These are phyloP conservation scores for Notolepis coatsorum DNA, from an alignment of 2,797 vertebrate species.

Conservation along the genomic window DNA sequence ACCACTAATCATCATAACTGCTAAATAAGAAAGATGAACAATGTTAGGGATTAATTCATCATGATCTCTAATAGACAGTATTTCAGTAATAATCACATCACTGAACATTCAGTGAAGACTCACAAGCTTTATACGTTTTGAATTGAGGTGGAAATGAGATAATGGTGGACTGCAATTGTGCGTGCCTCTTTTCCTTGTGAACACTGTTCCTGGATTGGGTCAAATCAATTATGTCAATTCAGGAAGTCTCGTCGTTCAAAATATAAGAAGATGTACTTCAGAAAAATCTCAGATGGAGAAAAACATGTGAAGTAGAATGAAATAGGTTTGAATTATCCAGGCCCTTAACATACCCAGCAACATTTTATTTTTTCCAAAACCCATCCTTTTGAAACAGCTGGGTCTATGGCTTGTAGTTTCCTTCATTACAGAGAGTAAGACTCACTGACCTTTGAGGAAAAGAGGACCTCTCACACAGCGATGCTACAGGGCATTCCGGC, in stretches of 20 bases:
- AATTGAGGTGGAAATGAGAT: constrained; percentile 64
- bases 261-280: constrained; percentile 71
- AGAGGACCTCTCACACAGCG: constrained; percentile 24
- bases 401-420: constrained; percentile 42
- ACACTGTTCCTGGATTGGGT: constrained; percentile 64
- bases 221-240: constrained; percentile 75
- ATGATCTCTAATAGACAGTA: constrained; percentile 48
- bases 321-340: constrained; percentile 73
- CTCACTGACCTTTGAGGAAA: constrained; percentile 36
- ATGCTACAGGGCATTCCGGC: background rate
- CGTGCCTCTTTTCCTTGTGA: constrained; percentile 53
- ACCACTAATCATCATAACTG: constrained; percentile 40
- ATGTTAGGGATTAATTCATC: constrained; percentile 38
- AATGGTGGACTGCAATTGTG: constrained; percentile 65
- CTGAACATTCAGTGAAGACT: constrained; percentile 45
- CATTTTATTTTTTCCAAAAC: constrained; percentile 43
- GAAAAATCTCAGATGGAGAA: constrained; percentile 43
- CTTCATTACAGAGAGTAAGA: constrained; percentile 35
- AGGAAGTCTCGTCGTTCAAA: constrained; percentile 57
- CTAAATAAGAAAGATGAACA: too few species aligned
- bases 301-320: constrained; percentile 73
- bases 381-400: constrained; percentile 11
- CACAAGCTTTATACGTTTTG: too few species aligned
- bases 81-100: constrained; percentile 55
- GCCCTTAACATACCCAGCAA: constrained; percentile 58